Conservation (phyloP, 2,888 invertebrate species). For the Agrotis exclamationis region DNA sequence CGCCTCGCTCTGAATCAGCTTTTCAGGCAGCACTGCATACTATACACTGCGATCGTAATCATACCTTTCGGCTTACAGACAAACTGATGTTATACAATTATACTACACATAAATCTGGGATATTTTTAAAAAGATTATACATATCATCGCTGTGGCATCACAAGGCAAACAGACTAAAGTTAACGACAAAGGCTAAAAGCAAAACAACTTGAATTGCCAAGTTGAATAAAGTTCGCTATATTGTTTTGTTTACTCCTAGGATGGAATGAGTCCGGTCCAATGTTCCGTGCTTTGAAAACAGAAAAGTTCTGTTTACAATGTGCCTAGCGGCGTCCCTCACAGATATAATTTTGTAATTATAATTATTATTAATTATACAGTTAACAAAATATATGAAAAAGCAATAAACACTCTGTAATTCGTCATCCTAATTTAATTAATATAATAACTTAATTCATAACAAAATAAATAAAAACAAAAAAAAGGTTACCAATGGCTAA, state of each 20-base stretch:
- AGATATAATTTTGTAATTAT: not conserved
- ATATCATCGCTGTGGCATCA: not conserved
- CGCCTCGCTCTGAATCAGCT: too few relatives aligned
- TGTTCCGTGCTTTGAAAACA: slow-evolving; percentile 35
- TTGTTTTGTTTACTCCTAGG: slow-evolving; percentile 52
- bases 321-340: slow-evolving; percentile 8
- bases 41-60: too few relatives aligned
- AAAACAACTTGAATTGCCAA: slow-evolving; percentile 39
- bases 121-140: slow-evolving; percentile 15
- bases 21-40: too few relatives aligned
- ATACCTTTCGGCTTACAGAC: not conserved
- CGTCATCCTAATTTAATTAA: too few relatives aligned
- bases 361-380: not conserved
- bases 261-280: slow-evolving; percentile 33
- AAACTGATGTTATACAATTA: not conserved
- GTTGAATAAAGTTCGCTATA: slow-evolving; percentile 39
- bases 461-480: too few relatives aligned
- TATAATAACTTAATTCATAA: too few relatives aligned
- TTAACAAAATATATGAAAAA: too few relatives aligned
- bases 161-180: slow-evolving; percentile 8
- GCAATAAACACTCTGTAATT: too few relatives aligned
- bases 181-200: slow-evolving; percentile 15
- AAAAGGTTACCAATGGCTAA: too few relatives aligned
- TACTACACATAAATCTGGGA: not conserved
- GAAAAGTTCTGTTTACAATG: slow-evolving; percentile 40